Evolutionary conservation across 2,113 vertebrate species (phyloP).

Genomic region (Platichthys stellatus): DNA sequence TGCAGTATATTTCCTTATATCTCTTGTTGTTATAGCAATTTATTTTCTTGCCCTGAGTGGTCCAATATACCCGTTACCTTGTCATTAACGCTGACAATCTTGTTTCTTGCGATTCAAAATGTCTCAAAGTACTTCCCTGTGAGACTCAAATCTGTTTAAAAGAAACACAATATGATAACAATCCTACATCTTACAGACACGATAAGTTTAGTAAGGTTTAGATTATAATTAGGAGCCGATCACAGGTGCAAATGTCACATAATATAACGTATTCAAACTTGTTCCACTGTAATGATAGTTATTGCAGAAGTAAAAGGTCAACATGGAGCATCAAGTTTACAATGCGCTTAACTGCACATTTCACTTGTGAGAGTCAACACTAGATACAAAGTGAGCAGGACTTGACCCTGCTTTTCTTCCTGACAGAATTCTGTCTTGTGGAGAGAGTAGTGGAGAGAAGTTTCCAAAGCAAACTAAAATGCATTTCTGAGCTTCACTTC

Average conservation of each 20-base stretch:
- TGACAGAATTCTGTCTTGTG: not conserved
- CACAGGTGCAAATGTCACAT: conserved; percentile 6
- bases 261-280: not conserved
- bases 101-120: not conserved
- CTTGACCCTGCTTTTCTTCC: not conserved
- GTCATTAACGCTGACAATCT: not conserved
- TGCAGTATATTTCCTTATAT: too few relatives aligned
- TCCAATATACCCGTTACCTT: conserved; percentile 2
- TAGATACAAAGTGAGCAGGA: not conserved
- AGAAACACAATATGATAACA: not conserved
- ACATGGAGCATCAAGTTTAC: not conserved
- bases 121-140: not conserved
- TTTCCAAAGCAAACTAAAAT: conserved; percentile 39
- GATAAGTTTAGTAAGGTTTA: not conserved
- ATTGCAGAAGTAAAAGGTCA: conserved; percentile 36
- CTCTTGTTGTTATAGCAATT: conserved; percentile 11
- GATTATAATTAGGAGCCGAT: conserved; percentile 5
- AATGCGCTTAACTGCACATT: not conserved
- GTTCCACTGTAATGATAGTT: conserved; percentile 27
- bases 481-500: conserved; percentile 4
- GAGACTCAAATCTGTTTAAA: not conserved
- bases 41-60: conserved; percentile 46
- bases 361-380: not conserved
- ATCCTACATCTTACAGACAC: conserved; percentile 7
- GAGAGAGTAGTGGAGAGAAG: conserved; percentile 17